Evolutionary conservation across 2,113 vertebrate species (phyloP).

Genomic region (Narcine bancroftii): DNA sequence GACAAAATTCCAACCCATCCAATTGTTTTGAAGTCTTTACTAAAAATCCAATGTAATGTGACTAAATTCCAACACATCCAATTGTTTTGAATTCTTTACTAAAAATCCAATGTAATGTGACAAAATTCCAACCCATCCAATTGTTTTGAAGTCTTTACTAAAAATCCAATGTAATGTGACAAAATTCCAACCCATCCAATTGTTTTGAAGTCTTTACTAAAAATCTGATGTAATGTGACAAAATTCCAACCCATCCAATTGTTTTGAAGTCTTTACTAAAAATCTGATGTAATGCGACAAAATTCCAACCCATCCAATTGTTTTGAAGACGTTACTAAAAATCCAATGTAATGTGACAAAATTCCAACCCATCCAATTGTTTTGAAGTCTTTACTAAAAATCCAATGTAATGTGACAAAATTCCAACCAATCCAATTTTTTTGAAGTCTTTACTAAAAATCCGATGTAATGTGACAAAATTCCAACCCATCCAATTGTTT

Average conservation of each 20-base stretch:
- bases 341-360: not conserved
- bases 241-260: not conserved
- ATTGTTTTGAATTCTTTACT: not conserved
- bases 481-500: not conserved
- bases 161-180: not conserved
- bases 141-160: not conserved
- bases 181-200: not conserved
- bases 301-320: not conserved
- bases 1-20: not conserved
- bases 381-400: not conserved
- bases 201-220: not conserved
- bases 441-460: not conserved
- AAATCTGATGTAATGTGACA: not conserved
- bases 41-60: not conserved
- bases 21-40: not conserved
- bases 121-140: not conserved
- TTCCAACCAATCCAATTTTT: not conserved
- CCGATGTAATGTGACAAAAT: not conserved
- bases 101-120: not conserved
- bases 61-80: not conserved
- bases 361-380: not conserved
- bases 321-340: not conserved
- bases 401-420: not conserved
- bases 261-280: not conserved
- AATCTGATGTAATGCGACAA: not conserved